Conservation (phyloP, 2,888 invertebrate genomes). For the Folsomia manolachei region DNA sequence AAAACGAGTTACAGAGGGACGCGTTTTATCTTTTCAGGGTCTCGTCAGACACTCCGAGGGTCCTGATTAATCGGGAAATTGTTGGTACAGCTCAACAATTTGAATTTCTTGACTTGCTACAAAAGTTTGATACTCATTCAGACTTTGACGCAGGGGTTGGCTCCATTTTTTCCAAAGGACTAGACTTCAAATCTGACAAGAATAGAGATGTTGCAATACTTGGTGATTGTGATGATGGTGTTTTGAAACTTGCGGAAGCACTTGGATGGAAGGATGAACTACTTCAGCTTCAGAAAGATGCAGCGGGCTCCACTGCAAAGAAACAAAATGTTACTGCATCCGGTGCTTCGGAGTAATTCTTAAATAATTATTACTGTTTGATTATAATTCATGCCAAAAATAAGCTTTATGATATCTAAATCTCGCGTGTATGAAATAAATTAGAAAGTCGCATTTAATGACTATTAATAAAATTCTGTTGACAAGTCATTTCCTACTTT, state of each 20-base stretch:
- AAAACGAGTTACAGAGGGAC: no score
- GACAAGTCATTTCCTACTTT: no score
- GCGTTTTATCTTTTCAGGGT: conserved; percentile 60
- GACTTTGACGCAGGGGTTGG: conserved; percentile 45
- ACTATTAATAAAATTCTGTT: no score
- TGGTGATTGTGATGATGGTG: conserved; percentile 81
- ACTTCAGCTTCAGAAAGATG: conserved; percentile 5
- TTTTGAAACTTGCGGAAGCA: conserved; percentile 68
- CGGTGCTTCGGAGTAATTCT: no score
- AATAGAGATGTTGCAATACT: conserved; percentile 74
- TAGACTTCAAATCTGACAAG: conserved; percentile 67
- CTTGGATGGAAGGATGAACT: conserved; percentile 66
- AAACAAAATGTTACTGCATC: no score
- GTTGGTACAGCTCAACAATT: conserved; percentile 56
- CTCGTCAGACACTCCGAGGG: conserved; percentile 69
- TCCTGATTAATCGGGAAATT: conserved; percentile 83
- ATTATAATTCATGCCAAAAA: no score
- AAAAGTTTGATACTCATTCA: conserved; percentile 50
- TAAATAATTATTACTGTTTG: no score
- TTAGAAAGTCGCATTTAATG: no score
- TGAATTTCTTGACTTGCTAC: conserved; percentile 54
- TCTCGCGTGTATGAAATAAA: no score
- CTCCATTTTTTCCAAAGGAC: conserved; percentile 58
- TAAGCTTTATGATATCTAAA: no score
- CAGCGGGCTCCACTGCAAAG: no score